Evolutionary conservation across 1,140 invertebrate genomes (phyloP).

Genomic region (Cryptotermes secundus): DNA sequence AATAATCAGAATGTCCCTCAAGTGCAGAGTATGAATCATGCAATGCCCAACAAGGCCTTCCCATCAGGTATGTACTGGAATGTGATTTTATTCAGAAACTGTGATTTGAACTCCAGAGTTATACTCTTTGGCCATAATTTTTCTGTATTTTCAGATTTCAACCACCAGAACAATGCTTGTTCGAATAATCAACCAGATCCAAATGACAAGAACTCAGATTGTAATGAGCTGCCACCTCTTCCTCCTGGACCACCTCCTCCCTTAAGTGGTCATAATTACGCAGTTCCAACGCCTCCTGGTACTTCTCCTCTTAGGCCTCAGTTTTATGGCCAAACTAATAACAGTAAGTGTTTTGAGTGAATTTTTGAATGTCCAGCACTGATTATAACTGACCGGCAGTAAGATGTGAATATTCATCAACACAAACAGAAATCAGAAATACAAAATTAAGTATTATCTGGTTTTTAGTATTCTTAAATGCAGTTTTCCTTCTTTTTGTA

Average conservation of each 20-base stretch:
- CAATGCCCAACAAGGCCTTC: background rate
- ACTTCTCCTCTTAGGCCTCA: slow-evolving; percentile 22
- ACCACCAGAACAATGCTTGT: slow-evolving; percentile 3
- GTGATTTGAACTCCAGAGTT: background rate
- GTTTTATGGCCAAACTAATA: slow-evolving; percentile 25
- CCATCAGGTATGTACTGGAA: background rate
- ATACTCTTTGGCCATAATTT: background rate
- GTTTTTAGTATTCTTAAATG: slow-evolving; percentile 32
- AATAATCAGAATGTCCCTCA: slow-evolving; percentile 14
- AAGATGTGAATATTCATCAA: too few species aligned
- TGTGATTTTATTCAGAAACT: background rate
- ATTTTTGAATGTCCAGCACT: too few species aligned
- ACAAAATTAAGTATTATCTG: too few species aligned
- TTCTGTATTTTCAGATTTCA: background rate
- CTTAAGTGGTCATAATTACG: slow-evolving; percentile 8
- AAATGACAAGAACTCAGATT: slow-evolving; percentile 3
- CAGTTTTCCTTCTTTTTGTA: too few species aligned
- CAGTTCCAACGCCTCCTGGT: slow-evolving; percentile 16
- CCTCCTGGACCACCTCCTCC: slow-evolving; percentile 31
- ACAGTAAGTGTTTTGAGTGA: background rate
- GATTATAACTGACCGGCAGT: too few species aligned
- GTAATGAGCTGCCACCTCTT: slow-evolving; percentile 30
- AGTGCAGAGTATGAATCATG: slow-evolving; percentile 13
- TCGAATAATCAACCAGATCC: background rate
- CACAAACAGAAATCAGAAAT: too few species aligned